Evolutionary conservation across 2,113 vertebrate genomes (phyloP), one percentile per base, ranked within the genome.

Genomic region (Heterotis niloticus): DNA sequence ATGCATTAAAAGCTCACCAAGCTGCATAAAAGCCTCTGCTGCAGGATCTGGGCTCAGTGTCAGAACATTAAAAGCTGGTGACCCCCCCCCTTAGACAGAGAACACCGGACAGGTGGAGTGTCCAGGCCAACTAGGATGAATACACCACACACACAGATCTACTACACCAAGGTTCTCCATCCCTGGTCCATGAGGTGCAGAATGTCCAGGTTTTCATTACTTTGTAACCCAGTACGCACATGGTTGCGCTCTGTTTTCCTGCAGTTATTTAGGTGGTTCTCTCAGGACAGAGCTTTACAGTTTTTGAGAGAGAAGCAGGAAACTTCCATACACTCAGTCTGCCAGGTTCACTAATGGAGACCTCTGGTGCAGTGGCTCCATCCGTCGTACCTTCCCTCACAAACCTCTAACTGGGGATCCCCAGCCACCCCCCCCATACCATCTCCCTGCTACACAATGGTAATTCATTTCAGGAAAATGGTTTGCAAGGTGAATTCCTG

Each of bases 1-100:
- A 64, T 80, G 64, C 59, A 76, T 72, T 70, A 76, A 70, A 80
- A 66, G 64, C 29, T 23, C 60, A 17, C 13, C 23, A 65, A 65
- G 51, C 52, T 10, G 51, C 24, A 18, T 71, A 17, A 71, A 60
- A 59, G 20, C 12, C 18, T 44, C 51, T 12, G 67, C 52, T 20
- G 67, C 34, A 44, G 34, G 34, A 44, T 44, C 34, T 17, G 3
- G 77, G 56, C 16, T 29, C 44, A 9, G 66, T n/a, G 54, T 59
- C 66, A 18, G 76, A 14, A 26, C 18, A 26, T 57, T 60, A 56
- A 66, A 78, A 26, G 13, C 13, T 29, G 59, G 20, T 70, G 52
- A 26, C 54, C 34, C 34, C 67, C 16, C 64, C 44, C 52, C 34
- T 78, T 56, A 29, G 18, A 57, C 34, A 34, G 12, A 56, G 16